Base-by-base conservation (phyloP, 2,797 vertebrate species). In the Champsocephalus esox region DNA sequence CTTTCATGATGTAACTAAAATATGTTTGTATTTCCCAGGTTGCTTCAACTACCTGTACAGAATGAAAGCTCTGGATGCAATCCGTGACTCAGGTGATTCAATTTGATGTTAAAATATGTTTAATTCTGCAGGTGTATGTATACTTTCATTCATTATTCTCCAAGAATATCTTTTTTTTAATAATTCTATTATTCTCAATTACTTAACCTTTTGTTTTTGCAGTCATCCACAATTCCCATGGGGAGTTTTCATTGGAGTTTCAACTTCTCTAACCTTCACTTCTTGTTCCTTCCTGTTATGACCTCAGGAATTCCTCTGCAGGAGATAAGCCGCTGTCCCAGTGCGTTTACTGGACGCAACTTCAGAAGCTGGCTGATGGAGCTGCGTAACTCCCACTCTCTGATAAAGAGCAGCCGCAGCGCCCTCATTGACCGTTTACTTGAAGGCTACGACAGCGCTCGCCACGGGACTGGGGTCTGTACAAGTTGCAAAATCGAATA, bases 1-100 rank as follows among this genome's bases (percentile, higher is more conserved):
- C 1, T 19, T 16, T 19, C 9, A 0, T 41, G 58, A 19, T 14
- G 0, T 41, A 48, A 74, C 10, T 2, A 14, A 19, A 24, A 0
- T 1, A 1, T 43, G 19, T 73, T 60, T 79, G 2, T 81, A 0
- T 81, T 79, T 83, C 32, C 57, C 88, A 99, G 98, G 94, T 84
- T 97, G 96, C 88, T 99, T 94, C 86, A 98, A 99, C 87, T 99
- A 99, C 89, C 82, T 99, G 70, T 99, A 97, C 92, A 95, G 98
- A 80, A 99, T 99, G 98, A 98, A 97, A 94, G 96, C 98, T 0
- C 87, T 99, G 89, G 98, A 99, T 86, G 97, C 97, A 1, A 96
- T 99, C 70, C 95, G 96, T 48, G 95, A 97, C 21, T 95, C 96
- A 2, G 98, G 98, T 99, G 86, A 45, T 55, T 4, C 49, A 10